Base-by-base conservation (phyloP, 2,113 vertebrate species). In the Brachyhypopomus occidentalis region DNA sequence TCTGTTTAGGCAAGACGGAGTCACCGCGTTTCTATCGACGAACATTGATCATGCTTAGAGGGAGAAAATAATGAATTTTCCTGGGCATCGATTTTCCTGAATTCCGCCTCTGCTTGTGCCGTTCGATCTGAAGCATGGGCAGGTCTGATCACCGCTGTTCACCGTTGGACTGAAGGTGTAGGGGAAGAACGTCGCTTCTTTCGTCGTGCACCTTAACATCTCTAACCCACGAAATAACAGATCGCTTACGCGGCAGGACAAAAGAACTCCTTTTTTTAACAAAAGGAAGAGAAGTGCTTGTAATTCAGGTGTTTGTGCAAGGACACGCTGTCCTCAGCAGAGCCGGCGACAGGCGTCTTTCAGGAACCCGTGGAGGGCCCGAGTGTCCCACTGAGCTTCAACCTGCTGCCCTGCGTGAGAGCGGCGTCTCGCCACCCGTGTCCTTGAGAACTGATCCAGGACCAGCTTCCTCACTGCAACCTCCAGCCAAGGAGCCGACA, bases 21-120 rank as follows among this genome's bases (percentile, higher is more conserved):
- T 79, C 66, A 76, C 84, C 70, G 63, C 67, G 36, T 82, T 75
- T 82, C 72, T 56, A 85, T 70, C 82, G 80, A 79, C 81, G 80
- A 76, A 59, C 81, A 83, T 83, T 80, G 81, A 85, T 85, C 81
- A 80, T 77, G 69, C 77, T 83, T 80, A 85, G 67, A 36, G 45
- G 59, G 41, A 48, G 22, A 77, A 82, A 83, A 77, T 77, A 85
- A 80, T 80, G 81, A 72, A 77, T 83, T 83, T 69, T 83, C 80
- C 56, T 58, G 64, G 72, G 60, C 73, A 72, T 23, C 25, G 74
- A 81, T 45, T 75, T n/a, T n/a, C n/a, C 27, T 12, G 62, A 80
- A 62, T 23, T 45, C 25, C 58, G 77, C 19, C 17, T 56, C 58
- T 38, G 36, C 52, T 79, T 27, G 17, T 41, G 25, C 41, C 69